Base-by-base conservation (phyloP, 2,888 invertebrate genomes). In the Ochropleura plecta region DNA sequence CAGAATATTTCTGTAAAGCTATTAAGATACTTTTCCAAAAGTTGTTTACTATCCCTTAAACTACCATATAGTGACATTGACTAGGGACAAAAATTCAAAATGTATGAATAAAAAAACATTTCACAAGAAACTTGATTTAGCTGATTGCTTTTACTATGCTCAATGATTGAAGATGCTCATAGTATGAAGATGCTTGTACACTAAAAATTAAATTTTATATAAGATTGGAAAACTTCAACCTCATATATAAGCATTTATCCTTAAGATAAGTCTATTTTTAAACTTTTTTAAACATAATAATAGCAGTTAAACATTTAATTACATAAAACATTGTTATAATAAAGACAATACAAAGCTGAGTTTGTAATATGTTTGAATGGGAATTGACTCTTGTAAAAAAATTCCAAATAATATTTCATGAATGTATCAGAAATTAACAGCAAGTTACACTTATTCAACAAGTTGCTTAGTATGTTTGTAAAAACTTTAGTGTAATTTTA, bases 271-370 rank as follows among this genome's bases (percentile, higher is more conserved):
- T 20, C n/a, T 0, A 49, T 42, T 53, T 40, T 60, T 12, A 46
- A 16, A 70, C 30, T 5, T 44, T 7, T 53, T 42, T 51, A 59
- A 40, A n/a, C 44, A 30, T 30, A 20, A 75, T 14, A 12, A 18
- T 46, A 18, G 40, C 6, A 63, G 30, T 62, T 16, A n/a, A 60
- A 6, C 12, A n/a, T 73, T 60, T 60, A 40, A 60, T 51, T 60
- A 16, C 0, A 16, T 59, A 16, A 30, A 44, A 8, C 20, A 62
- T 60, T 60, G n/a, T 20, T 48, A 48, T 7, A 7, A 30, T n/a
- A 30, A 30, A 46, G n/a, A 57, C 51, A 49, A n/a, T 16, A 46
- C 18, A 64, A 18, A 48, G 78, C 78, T 77, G 78, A 40, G 78
- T 64, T 70, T 40, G 46, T 70, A 20, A 57, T 18, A 57, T 20